Percentiles rank a stretch among this genome's conserved stretches.
These are phyloP conservation scores for Muntiacus reevesi DNA, from an alignment of 2,113 vertebrate genomes.

Conservation along the genomic window DNA sequence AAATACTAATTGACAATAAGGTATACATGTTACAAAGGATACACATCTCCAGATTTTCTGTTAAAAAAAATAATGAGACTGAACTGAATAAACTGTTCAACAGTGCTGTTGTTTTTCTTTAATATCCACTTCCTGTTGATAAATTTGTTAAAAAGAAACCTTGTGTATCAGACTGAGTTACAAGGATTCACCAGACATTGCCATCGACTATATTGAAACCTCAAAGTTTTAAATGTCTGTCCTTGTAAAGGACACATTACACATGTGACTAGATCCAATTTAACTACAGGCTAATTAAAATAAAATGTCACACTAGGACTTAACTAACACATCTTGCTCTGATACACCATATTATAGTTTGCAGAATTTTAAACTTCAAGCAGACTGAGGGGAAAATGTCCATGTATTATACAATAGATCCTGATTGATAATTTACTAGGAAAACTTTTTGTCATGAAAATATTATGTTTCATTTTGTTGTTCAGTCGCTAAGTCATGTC, in stretches of 20 bases:
- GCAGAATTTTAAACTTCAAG: neutral
- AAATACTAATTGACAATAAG: neutral
- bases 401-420: neutral
- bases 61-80: neutral
- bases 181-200: neutral
- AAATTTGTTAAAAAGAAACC: neutral
- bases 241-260: neutral
- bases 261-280: neutral
- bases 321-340: neutral
- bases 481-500: neutral
- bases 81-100: neutral
- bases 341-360: neutral
- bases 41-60: neutral
- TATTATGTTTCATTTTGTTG: neutral
- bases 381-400: neutral
- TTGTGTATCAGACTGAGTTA: neutral
- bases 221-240: neutral
- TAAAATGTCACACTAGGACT: neutral
- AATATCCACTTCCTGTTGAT: neutral
- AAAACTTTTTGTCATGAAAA: conserved; percentile 1
- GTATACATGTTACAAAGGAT: neutral
- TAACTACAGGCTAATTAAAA: neutral
- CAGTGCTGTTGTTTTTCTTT: neutral
- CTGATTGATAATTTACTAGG: neutral
- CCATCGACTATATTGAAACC: neutral